Percentiles rank a stretch among this genome's conserved stretches.
Conservation (phyloP, 37 sponge, comb jelly and placozoan genomes). For the Spongilla lacustris region DNA sequence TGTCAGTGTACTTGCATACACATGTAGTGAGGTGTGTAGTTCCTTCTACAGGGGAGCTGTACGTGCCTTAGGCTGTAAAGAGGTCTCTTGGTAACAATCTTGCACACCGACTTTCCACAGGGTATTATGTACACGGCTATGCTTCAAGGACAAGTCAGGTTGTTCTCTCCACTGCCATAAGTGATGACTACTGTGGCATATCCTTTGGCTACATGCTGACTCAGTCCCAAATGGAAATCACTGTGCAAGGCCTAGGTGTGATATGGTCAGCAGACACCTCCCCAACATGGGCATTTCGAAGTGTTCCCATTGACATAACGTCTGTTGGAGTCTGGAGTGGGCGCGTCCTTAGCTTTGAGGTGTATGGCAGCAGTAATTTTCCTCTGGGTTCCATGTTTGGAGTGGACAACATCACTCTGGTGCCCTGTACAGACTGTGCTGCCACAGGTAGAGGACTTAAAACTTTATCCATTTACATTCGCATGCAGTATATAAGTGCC, state of each 20-base stretch:
- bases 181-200: slow-evolving; percentile 42
- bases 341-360: slow-evolving; percentile 12
- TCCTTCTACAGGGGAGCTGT: too few relatives aligned
- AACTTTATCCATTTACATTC: too few relatives aligned
- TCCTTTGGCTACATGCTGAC: slow-evolving; percentile 22
- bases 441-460: slow-evolving; percentile 51
- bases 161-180: slow-evolving; percentile 15
- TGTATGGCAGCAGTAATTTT: not conserved
- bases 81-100: not conserved
- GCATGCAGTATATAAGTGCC: too few relatives aligned
- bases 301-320: slow-evolving; percentile 29
- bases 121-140: not conserved
- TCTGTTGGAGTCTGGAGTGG: not conserved
- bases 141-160: not conserved
- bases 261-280: slow-evolving; percentile 17
- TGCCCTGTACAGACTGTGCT: slow-evolving; percentile 55
- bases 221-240: not conserved
- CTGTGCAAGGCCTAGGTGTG: slow-evolving; percentile 14
- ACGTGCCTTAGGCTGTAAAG: too few relatives aligned
- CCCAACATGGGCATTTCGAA: slow-evolving; percentile 11
- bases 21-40: too few relatives aligned
- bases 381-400: not conserved
- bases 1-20: too few relatives aligned
- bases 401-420: slow-evolving; percentile 53
- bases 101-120: not conserved